Evolutionary conservation across 2,888 invertebrate genomes (phyloP).

Genomic region (Antheraea assamensis): DNA sequence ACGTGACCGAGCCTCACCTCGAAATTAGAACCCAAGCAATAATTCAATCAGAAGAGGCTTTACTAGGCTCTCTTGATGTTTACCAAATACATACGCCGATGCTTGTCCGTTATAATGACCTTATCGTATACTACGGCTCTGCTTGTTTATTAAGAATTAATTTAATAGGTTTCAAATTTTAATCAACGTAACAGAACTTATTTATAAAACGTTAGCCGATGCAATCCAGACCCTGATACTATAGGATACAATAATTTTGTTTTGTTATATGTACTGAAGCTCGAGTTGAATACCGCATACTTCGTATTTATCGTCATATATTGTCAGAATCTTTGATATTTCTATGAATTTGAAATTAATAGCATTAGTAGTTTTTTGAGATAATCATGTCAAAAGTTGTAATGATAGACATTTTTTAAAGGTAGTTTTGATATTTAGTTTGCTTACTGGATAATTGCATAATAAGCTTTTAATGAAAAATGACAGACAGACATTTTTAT

Average conservation of each 20-base stretch:
- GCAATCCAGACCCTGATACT: neutral
- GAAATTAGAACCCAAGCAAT: constrained; percentile 68
- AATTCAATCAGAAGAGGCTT: constrained; percentile 79
- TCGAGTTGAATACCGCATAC: neutral
- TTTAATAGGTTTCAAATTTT: neutral
- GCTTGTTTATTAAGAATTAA: neutral
- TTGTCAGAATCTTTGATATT: too few relatives aligned
- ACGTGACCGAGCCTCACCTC: constrained; percentile 61
- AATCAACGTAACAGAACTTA: neutral
- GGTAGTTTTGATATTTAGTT: neutral
- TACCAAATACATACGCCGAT: constrained; percentile 55
- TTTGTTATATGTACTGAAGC: neutral
- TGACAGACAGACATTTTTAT: neutral
- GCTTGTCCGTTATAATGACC: constrained; percentile 35
- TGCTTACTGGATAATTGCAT: neutral
- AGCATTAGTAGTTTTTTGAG: too few relatives aligned
- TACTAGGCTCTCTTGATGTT: constrained; percentile 64
- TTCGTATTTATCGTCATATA: too few relatives aligned
- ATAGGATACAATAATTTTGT: too few relatives aligned
- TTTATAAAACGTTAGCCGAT: neutral
- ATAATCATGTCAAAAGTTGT: neutral
- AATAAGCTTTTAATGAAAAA: neutral
- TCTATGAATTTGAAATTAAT: neutral
- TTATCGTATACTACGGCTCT: neutral
- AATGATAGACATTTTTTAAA: neutral